These are phyloP conservation scores for Agriopis leucophaearia DNA, from an alignment of 2,888 invertebrate genomes.

Conservation along the genomic window DNA sequence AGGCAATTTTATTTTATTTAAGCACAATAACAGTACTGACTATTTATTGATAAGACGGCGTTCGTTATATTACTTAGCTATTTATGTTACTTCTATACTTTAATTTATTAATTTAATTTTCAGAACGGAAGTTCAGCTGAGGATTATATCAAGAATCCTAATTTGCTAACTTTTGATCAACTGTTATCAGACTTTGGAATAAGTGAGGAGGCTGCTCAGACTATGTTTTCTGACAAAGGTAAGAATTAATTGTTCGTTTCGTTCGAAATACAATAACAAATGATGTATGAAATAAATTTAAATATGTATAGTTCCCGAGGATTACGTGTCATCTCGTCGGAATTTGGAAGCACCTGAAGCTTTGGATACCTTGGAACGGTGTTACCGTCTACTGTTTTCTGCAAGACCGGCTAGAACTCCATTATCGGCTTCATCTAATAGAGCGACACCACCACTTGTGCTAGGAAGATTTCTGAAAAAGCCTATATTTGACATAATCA, in stretches of 20 bases:
- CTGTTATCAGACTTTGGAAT: constrained; percentile 90
- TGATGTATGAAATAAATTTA: constrained; percentile 7
- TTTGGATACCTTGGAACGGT: constrained; percentile 91
- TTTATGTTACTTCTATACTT: background rate
- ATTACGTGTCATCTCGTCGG: constrained; percentile 91
- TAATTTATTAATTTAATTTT: constrained; percentile 10
- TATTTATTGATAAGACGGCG: too few species aligned
- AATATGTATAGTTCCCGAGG: constrained; percentile 88
- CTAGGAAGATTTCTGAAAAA: constrained; percentile 92
- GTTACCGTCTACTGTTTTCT: constrained; percentile 90
- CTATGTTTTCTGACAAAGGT: constrained; percentile 93
- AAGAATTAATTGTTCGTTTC: constrained; percentile 51
- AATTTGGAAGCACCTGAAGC: constrained; percentile 90
- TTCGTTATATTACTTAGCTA: background rate
- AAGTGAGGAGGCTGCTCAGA: constrained; percentile 88
- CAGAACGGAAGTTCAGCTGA: constrained; percentile 93
- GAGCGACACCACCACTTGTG: constrained; percentile 83
- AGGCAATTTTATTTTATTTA: too few species aligned
- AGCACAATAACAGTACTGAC: too few species aligned
- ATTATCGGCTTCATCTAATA: constrained; percentile 87
- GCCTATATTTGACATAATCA: constrained; percentile 90
- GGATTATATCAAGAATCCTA: constrained; percentile 90
- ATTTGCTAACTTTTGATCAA: constrained; percentile 89
- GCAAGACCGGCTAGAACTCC: constrained; percentile 86
- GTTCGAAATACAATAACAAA: background rate